These are phyloP conservation scores for Lasius platythorax DNA, from an alignment of 2,888 invertebrate species.

Conservation along the genomic window DNA sequence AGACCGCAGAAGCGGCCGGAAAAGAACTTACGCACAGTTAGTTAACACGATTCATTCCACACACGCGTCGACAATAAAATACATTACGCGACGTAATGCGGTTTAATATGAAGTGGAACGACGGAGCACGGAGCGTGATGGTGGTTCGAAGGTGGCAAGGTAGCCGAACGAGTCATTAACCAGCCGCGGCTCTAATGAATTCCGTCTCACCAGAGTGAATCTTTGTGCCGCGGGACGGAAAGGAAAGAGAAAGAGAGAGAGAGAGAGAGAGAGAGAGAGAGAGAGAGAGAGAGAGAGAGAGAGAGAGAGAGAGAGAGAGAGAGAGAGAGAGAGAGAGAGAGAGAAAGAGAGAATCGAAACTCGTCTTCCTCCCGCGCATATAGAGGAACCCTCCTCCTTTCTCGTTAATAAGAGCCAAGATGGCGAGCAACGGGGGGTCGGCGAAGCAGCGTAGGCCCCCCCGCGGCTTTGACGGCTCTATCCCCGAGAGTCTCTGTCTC, in stretches of 20 bases:
- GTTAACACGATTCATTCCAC: conserved; percentile 25
- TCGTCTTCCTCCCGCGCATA: conserved; percentile 70
- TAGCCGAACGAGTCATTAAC: conserved; percentile 81
- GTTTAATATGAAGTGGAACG: conserved; percentile 42
- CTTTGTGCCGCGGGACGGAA: conserved; percentile 40
- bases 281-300: neutral
- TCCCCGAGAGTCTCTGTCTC: conserved; percentile 72
- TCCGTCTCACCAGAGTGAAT: conserved; percentile 76
- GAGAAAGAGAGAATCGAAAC: conserved; percentile 46
- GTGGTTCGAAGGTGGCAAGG: conserved; percentile 71
- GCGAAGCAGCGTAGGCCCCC: conserved; percentile 82
- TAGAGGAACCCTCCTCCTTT: conserved; percentile 79
- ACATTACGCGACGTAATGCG: conserved; percentile 46
- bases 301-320: neutral
- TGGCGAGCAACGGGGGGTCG: conserved; percentile 85
- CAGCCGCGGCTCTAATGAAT: conserved; percentile 81
- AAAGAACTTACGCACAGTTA: neutral
- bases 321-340: neutral
- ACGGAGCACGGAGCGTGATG: neutral
- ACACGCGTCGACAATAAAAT: conserved; percentile 32
- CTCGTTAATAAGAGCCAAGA: conserved; percentile 86
- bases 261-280: neutral
- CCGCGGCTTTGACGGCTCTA: conserved; percentile 86
- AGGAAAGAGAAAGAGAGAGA: neutral
- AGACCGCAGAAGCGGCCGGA: no score